Base-by-base conservation (phyloP, 2,888 invertebrate species). In the Protophormia terraenovae region DNA sequence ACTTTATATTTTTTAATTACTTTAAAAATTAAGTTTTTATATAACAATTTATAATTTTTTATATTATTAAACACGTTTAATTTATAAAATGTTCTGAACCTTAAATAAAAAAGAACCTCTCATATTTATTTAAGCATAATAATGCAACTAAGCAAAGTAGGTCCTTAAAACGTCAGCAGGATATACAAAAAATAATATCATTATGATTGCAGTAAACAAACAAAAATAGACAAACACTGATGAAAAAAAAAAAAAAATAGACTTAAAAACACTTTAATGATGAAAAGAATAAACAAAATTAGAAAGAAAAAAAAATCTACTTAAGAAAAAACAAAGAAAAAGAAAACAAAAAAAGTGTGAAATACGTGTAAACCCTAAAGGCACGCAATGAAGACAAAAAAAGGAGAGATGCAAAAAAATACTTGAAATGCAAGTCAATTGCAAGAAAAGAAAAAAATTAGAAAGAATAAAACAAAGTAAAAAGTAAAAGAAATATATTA, bases 151-250 rank as follows among this genome's bases (percentile, higher is more conserved):
- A 27, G 64, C 16, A 53, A 66, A 76, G 29, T 35, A 55, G 19
- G 41, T 77, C 58, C 67, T 67, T 47, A 60, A 53, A 80, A 58
- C 47, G 22, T 69, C 50, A 45, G 47, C 60, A 47, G 47, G 45
- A 58, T 78, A 24, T 45, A n/a, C n/a, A n/a, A 45, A 62, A 29
- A 29, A 75, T 58, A 62, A 67, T 53, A 72, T 79, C 53, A 45
- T 55, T 72, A 62, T 55, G 38, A 71, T 66, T 62, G 55, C 16
- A 67, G 47, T 22, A 22, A 62, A 45, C 47, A 71, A 79, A 53
- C 24, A 58, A 45, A 50, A 45, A 77, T 45, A 50, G 10, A 69
- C 50, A 69, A 19, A 60, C 35, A 60, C 29, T 22, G 32, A 77
- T 12, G 27, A 64, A 5, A 55, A 66, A 8, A 55, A 64, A 8